phyloP scores from a whole-genome alignment of 1,140 invertebrate species.

The Acromyrmex charruanus region DNA sequence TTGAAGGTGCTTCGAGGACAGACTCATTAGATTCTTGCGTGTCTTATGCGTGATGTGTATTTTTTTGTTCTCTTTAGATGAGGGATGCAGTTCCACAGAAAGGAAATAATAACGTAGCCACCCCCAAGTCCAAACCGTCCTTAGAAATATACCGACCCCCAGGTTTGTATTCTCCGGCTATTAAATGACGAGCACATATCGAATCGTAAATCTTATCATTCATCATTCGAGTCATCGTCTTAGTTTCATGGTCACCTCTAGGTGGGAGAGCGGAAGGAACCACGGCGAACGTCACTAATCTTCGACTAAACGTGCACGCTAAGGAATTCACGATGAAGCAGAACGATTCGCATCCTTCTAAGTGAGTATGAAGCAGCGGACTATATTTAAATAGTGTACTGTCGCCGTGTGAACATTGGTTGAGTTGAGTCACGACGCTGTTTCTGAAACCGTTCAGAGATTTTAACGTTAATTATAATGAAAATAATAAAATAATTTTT shows the following conservation, averaged over 20 bases:
- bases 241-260: constrained; percentile 61
- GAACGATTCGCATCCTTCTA: constrained; percentile 88
- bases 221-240: background rate
- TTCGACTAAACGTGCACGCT: constrained; percentile 92
- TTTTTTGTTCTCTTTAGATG: constrained; percentile 79
- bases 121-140: constrained; percentile 89
- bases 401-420: background rate
- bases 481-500: background rate
- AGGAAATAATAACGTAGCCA: constrained; percentile 81
- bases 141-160: constrained; percentile 95
- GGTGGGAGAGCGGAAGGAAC: constrained; percentile 84
- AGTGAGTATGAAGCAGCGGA: constrained; percentile 84
- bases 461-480: background rate
- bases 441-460: background rate
- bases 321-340: constrained; percentile 94
- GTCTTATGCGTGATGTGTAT: background rate
- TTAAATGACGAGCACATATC: background rate
- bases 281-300: constrained; percentile 81
- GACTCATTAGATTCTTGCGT: background rate
- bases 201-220: constrained; percentile 4
- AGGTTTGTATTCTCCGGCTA: constrained; percentile 87
- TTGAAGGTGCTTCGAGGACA: background rate
- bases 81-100: constrained; percentile 84
- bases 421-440: background rate
- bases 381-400: constrained; percentile 23